Evolutionary conservation across 2,888 invertebrate genomes (phyloP).

Genomic region (Operophtera brumata): DNA sequence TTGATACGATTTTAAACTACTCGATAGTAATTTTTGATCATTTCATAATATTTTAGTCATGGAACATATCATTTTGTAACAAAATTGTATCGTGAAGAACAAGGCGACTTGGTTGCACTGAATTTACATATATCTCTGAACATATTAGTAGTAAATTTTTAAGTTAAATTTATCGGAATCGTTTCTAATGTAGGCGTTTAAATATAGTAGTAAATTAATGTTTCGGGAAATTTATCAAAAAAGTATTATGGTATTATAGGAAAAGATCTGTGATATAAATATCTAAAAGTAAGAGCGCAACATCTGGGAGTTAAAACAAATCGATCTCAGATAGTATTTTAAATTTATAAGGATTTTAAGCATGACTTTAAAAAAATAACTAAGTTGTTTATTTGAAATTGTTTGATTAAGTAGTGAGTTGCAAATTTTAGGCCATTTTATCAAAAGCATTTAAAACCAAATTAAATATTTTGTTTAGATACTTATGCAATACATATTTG

Average conservation of each 20-base stretch:
- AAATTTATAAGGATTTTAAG: slow-evolving; percentile 35
- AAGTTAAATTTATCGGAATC: slow-evolving; percentile 35
- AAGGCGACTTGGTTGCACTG: slow-evolving; percentile 36
- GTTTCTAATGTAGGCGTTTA: slow-evolving; percentile 58
- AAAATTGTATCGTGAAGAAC: slow-evolving; percentile 38
- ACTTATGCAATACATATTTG: slow-evolving; percentile 9
- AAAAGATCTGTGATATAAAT: slow-evolving; percentile 76
- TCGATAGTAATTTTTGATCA: slow-evolving; percentile 54
- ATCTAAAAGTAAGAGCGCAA: slow-evolving; percentile 61
- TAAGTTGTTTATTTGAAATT: slow-evolving; percentile 15
- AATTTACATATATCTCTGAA: slow-evolving; percentile 39
- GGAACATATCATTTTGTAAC: slow-evolving; percentile 68
- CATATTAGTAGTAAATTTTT: slow-evolving; percentile 30
- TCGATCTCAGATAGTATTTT: slow-evolving; percentile 73
- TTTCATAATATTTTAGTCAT: slow-evolving; percentile 61
- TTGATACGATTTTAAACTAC: slow-evolving; percentile 52
- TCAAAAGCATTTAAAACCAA: slow-evolving; percentile 33
- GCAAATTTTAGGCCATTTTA: slow-evolving; percentile 20
- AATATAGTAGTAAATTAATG: slow-evolving; percentile 45
- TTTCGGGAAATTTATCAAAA: slow-evolving; percentile 52
- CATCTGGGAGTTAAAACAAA: slow-evolving; percentile 65
- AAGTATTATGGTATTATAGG: slow-evolving; percentile 75
- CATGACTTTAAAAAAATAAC: slow-evolving; percentile 3
- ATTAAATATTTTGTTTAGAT: slow-evolving; percentile 32
- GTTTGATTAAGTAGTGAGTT: slow-evolving; percentile 17